Percentiles rank a stretch among this genome's conserved stretches.
phyloP scores from a whole-genome alignment of 2,797 vertebrate genomes.

The Gastrophryne carolinensis region DNA sequence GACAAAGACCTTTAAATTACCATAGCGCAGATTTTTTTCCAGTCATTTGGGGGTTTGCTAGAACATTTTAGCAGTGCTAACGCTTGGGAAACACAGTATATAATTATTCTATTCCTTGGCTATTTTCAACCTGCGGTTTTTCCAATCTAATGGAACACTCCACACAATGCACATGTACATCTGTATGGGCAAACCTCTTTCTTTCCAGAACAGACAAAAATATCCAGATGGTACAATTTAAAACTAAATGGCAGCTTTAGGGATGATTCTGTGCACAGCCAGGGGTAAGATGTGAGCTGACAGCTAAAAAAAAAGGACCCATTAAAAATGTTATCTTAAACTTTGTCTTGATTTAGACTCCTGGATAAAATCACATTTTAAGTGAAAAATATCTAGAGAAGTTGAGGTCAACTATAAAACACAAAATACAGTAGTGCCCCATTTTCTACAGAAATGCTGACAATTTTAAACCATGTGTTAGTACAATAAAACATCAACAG shows the following conservation, averaged over 20 bases:
- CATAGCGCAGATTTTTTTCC: not conserved
- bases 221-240: conserved; percentile 41
- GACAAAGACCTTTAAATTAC: not conserved
- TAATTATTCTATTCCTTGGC: conserved; percentile 7
- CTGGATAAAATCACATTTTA: too few species aligned
- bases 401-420: too few species aligned
- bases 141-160: conserved; percentile 19
- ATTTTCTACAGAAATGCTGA: too few species aligned
- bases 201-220: conserved; percentile 16
- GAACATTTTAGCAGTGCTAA: not conserved
- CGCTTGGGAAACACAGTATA: conserved; percentile 10
- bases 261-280: conserved; percentile 12
- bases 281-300: conserved; percentile 7
- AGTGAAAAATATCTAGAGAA: too few species aligned
- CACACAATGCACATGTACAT: conserved; percentile 10
- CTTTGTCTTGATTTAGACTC: not conserved
- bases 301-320: not conserved
- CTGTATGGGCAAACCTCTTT: conserved; percentile 1
- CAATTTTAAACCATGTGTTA: too few species aligned
- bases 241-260: conserved; percentile 25
- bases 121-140: conserved; percentile 33
- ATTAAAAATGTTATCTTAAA: not conserved
- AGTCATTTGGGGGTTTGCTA: not conserved
- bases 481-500: too few species aligned
- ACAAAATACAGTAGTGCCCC: too few species aligned